A percentile compares a stretch with the other conserved stretches of the same genome.
Conservation (phyloP, 2,113 vertebrate genomes). For the Podarcis cretensis region DNA sequence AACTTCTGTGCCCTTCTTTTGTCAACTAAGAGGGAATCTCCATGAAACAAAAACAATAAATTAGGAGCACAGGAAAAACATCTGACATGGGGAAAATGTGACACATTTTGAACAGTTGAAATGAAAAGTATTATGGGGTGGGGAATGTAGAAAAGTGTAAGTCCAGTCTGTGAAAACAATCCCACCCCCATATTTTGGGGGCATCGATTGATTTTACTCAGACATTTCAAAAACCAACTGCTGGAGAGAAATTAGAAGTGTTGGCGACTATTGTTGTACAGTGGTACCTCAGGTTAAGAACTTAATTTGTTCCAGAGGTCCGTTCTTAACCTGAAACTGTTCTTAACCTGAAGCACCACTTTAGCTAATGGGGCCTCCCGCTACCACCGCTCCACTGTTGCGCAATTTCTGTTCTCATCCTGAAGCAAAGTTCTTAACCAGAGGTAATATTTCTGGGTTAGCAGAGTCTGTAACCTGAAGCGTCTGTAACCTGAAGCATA, state of each 20-base stretch:
- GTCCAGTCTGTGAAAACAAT: neutral
- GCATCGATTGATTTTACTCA: neutral
- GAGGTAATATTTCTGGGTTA: too few relatives aligned
- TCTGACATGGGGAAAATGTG: neutral
- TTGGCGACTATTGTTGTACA: neutral
- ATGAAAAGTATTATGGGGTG: neutral
- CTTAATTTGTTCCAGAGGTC: too few relatives aligned
- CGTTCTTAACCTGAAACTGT: too few relatives aligned
- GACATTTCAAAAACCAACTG: neutral
- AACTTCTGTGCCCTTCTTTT: constrained; percentile 34
- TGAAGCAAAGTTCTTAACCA: too few relatives aligned
- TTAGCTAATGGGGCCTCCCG: too few relatives aligned
- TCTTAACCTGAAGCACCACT: too few relatives aligned
- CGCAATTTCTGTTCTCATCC: too few relatives aligned
- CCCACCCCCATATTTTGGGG: neutral
- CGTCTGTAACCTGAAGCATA: too few relatives aligned
- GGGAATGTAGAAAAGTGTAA: neutral
- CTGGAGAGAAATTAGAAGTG: neutral
- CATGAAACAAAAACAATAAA: neutral
- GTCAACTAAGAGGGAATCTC: neutral
- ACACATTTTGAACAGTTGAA: neutral
- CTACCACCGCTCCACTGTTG: too few relatives aligned
- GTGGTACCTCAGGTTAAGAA: too few relatives aligned
- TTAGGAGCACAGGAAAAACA: neutral
- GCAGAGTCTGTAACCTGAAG: too few relatives aligned